Conservation (phyloP, 2,888 invertebrate species). For the Coecobrya sp. region DNA sequence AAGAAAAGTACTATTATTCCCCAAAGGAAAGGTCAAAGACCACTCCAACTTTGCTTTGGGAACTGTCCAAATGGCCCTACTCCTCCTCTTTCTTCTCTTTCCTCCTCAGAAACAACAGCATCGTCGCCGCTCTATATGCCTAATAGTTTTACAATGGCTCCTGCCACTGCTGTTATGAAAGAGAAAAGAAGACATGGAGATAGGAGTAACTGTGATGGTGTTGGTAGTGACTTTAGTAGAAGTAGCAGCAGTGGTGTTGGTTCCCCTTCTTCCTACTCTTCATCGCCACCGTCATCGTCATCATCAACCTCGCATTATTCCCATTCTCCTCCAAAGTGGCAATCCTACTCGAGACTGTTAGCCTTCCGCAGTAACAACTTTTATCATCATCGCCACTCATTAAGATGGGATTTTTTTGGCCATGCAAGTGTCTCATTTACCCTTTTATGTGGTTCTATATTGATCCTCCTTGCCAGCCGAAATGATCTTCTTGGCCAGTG, state of each 20-base stretch:
- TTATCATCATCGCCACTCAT: constrained; percentile 80
- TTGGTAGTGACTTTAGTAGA: constrained; percentile 51
- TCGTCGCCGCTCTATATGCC: constrained; percentile 50
- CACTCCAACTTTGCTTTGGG: constrained; percentile 81
- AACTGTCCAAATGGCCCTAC: constrained; percentile 81
- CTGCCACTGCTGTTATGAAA: not conserved
- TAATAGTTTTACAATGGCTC: constrained; percentile 29
- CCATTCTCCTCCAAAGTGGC: constrained; percentile 71
- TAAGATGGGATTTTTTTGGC: constrained; percentile 82
- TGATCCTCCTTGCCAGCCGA: constrained; percentile 80
- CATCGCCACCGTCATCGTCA: constrained; percentile 50
- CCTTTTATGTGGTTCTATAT: constrained; percentile 81
- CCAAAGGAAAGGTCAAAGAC: constrained; percentile 82
- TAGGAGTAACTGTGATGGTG: constrained; percentile 38
- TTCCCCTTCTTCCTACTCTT: constrained; percentile 27
- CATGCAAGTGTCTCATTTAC: constrained; percentile 82
- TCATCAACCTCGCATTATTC: constrained; percentile 52
- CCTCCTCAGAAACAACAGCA: constrained; percentile 27
- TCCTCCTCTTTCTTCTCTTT: constrained; percentile 64
- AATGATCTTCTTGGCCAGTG: constrained; percentile 84
- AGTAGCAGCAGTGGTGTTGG: constrained; percentile 23
- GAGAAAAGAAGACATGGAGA: not conserved
- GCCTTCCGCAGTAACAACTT: constrained; percentile 75
- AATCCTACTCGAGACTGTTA: constrained; percentile 70
- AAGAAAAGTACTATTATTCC: constrained; percentile 80